A percentile compares a stretch with the other conserved stretches of the same genome.
These are phyloP conservation scores for Musca vetustissima DNA, from an alignment of 1,140 invertebrate genomes.

Conservation along the genomic window DNA sequence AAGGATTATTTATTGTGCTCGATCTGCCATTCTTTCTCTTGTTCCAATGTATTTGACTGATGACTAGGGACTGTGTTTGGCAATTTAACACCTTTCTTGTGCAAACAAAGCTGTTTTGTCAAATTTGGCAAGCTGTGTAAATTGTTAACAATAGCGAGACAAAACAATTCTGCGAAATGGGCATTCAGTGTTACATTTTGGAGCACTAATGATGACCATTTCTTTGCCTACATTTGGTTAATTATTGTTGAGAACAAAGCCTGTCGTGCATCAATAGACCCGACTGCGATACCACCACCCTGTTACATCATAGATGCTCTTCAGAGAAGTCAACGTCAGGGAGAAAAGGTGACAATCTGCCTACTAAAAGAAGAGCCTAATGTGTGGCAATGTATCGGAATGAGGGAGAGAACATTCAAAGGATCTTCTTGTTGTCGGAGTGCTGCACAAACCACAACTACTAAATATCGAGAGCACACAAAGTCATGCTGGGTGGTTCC, in stretches of 20 bases:
- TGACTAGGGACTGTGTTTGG: not conserved
- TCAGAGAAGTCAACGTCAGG: no score
- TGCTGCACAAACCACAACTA: not conserved
- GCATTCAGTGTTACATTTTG: slow-evolving; percentile 7
- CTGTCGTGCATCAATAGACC: no score
- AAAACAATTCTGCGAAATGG: not conserved
- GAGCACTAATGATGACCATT: slow-evolving; percentile 13
- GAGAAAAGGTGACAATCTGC: slow-evolving; percentile 8
- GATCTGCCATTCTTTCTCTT: no score
- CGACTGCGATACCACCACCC: no score
- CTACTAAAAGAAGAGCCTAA: not conserved
- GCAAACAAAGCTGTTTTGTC: not conserved
- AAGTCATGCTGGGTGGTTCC: slow-evolving; percentile 8
- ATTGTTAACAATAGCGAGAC: slow-evolving; percentile 7
- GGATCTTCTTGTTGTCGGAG: not conserved
- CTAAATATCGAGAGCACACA: not conserved
- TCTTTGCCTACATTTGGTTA: not conserved
- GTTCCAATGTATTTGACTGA: no score
- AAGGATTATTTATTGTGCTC: no score
- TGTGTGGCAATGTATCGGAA: slow-evolving; percentile 12
- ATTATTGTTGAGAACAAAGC: no score
- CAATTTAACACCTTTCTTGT: slow-evolving; percentile 17
- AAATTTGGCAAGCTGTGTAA: slow-evolving; percentile 20
- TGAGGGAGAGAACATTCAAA: not conserved
- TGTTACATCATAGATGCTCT: no score